Conservation (phyloP, 2,797 vertebrate genomes). For the Clamator glandarius region DNA sequence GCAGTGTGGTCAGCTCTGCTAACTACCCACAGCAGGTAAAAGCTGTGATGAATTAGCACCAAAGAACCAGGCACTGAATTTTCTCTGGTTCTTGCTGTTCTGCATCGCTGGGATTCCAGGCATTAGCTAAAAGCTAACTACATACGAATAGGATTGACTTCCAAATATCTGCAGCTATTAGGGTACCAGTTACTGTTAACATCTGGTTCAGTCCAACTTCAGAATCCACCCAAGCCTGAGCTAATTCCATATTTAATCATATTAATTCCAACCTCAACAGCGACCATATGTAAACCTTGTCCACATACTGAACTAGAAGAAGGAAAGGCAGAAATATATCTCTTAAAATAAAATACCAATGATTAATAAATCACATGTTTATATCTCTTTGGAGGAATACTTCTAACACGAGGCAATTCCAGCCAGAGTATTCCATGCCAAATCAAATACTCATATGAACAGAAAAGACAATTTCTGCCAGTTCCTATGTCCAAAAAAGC, state of each 20-base stretch:
- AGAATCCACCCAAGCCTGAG: constrained; percentile 43
- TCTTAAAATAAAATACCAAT: constrained; percentile 65
- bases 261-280: constrained; percentile 55
- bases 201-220: constrained; percentile 25
- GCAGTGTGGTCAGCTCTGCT: background rate
- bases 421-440: constrained; percentile 55
- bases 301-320: constrained; percentile 51
- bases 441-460: constrained; percentile 68
- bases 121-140: background rate
- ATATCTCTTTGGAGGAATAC: constrained; percentile 63
- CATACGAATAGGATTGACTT: background rate
- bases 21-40: background rate
- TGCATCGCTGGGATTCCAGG: background rate
- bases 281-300: constrained; percentile 44
- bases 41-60: background rate
- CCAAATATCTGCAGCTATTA: constrained; percentile 5
- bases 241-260: constrained; percentile 60
- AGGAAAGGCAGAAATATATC: constrained; percentile 47
- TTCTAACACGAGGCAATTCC: constrained; percentile 65
- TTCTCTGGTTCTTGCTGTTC: background rate
- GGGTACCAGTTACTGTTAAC: constrained; percentile 60
- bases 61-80: background rate
- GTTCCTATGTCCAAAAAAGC: constrained; percentile 48
- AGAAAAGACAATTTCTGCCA: constrained; percentile 61
- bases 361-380: constrained; percentile 75